phyloP scores from a whole-genome alignment of 2,113 vertebrate genomes.

The Microtus pennsylvanicus region DNA sequence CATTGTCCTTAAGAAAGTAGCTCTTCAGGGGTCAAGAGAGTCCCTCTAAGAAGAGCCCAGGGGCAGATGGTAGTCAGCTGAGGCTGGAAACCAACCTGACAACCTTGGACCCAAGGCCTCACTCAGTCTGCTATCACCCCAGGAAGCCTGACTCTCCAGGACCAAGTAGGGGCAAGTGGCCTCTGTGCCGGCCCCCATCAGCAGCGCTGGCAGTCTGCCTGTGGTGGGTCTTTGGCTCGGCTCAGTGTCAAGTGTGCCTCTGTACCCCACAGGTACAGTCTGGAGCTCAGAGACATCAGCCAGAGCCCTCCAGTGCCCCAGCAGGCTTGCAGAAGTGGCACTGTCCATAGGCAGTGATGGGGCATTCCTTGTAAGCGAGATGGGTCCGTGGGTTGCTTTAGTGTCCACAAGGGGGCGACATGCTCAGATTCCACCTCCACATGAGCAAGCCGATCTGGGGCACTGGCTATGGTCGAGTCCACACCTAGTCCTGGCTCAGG shows the following conservation, averaged over 20 bases:
- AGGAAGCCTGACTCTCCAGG: too few species aligned
- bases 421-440: not conserved
- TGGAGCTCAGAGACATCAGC: not conserved
- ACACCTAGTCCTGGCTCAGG: not conserved
- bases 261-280: not conserved
- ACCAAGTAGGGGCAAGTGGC: not conserved
- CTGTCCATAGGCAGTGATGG: not conserved
- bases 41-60: not conserved
- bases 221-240: not conserved
- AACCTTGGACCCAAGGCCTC: not conserved
- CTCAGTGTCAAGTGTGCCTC: not conserved
- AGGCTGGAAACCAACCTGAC: too few species aligned
- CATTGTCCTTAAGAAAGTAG: fast-evolving
- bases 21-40: not conserved
- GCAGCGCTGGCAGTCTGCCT: not conserved
- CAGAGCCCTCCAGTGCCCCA: not conserved
- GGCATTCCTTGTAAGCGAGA: not conserved
- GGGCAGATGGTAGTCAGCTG: not conserved
- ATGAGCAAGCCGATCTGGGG: fast-evolving
- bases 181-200: not conserved
- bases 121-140: not conserved
- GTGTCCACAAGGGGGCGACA: not conserved
- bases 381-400: fast-evolving
- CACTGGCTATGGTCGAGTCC: not conserved
- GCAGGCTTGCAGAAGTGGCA: fast-evolving